These are phyloP conservation scores for Papilio polyxenes DNA, from an alignment of 1,140 invertebrate genomes.

Conservation along the genomic window DNA sequence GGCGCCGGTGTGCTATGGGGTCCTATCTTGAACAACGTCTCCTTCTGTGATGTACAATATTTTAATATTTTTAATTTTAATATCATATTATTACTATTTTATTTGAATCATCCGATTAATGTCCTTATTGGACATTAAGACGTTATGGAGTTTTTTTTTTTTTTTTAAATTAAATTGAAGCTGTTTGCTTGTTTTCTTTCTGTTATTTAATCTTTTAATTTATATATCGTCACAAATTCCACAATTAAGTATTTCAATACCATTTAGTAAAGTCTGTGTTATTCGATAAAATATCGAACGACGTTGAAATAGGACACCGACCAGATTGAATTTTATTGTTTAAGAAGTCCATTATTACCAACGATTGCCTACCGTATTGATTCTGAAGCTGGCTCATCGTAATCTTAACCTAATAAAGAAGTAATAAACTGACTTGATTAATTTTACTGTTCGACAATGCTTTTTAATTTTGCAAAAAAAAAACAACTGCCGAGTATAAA, in stretches of 20 bases:
- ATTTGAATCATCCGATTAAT: not conserved
- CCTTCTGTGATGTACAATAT: not conserved
- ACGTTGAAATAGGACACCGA: conserved; percentile 46
- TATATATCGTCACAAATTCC: too few species aligned
- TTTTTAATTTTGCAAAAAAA: too few species aligned
- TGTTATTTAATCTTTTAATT: too few species aligned
- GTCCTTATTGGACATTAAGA: not conserved
- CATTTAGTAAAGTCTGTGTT: not conserved
- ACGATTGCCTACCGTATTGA: conserved; percentile 63
- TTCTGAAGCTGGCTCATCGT: conserved; percentile 39
- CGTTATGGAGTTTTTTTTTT: not conserved
- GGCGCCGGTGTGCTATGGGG: conserved; percentile 43
- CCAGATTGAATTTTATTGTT: conserved; percentile 58
- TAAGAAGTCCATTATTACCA: conserved; percentile 50
- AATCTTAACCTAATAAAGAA: conserved; percentile 11
- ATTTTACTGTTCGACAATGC: too few species aligned
- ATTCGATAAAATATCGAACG: conserved; percentile 39
- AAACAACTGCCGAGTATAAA: too few species aligned
- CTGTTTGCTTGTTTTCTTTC: not conserved
- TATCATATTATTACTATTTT: not conserved
- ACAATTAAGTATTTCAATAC: too few species aligned
- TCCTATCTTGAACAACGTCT: conserved; percentile 46
- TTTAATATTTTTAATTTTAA: not conserved
- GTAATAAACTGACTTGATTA: conserved; percentile 26
- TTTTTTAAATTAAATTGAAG: too few species aligned